A percentile compares a stretch with the other conserved stretches of the same genome.
phyloP scores from a whole-genome alignment of 1,140 invertebrate species.

The Aradophagus sp. region DNA sequence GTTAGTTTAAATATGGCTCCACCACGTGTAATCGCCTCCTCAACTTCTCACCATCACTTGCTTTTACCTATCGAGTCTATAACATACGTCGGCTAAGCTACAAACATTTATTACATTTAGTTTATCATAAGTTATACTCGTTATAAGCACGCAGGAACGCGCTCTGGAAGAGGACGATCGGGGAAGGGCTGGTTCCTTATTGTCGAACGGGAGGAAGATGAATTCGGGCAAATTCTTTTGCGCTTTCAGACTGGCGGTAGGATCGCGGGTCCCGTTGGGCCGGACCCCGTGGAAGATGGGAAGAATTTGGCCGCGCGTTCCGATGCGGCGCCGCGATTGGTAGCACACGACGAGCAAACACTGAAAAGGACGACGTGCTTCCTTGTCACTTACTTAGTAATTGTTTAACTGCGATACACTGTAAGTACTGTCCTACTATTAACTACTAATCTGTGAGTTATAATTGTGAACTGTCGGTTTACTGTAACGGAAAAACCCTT shows the following conservation, averaged over 20 bases:
- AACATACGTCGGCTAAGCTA: conserved; percentile 72
- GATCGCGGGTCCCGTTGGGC: conserved; percentile 5
- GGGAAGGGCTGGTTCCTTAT: conserved; percentile 40
- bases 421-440: conserved; percentile 74
- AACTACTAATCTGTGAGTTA: conserved; percentile 74
- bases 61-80: conserved; percentile 69
- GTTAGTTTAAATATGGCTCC: conserved; percentile 71
- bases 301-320: conserved; percentile 55
- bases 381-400: conserved; percentile 73
- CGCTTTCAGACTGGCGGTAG: too few species aligned
- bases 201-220: conserved; percentile 39
- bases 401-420: conserved; percentile 74
- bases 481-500: conserved; percentile 75
- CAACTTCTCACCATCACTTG: conserved; percentile 35
- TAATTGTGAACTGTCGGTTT: conserved; percentile 72
- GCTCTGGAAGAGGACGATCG: conserved; percentile 35
- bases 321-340: conserved; percentile 56
- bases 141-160: conserved; percentile 62
- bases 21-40: conserved; percentile 66
- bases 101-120: conserved; percentile 75
- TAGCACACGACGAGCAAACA: conserved; percentile 70
- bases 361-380: conserved; percentile 72
- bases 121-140: conserved; percentile 70
- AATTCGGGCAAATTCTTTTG: conserved; percentile 24
- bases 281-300: conserved; percentile 28